Evolutionary conservation across 1,140 invertebrate genomes (phyloP), one percentile per base, ranked within the genome.

Genomic region (Anoplolepis gracilipes): DNA sequence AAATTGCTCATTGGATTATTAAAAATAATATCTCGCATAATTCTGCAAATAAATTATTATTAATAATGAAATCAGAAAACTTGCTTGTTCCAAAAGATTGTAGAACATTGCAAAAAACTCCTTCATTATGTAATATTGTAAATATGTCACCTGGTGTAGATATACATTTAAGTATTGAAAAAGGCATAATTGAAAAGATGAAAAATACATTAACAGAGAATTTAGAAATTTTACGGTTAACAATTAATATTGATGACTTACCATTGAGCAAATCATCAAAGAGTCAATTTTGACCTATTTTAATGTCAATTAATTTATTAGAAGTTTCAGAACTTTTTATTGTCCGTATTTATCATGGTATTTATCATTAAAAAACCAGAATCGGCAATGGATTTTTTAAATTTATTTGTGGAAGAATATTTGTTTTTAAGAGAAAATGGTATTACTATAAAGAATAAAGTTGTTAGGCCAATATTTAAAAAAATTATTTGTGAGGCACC

Each of bases 401-500:
- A 73, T 25, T 11, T 13, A 55, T 73, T 57, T 5, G 11, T 36
- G 0, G 5, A 57, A 55, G 11, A 73, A 57, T 73, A 73, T 57
- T 57, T 73, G 11, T 73, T 55, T 1, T 33, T 73, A 73, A 73
- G 7, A 25, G 25, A 73, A 6, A 7, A 73, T 73, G 30, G n/a
- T 57, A 36, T 73, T 55, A 33, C 25, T 16, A 25, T 73, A 73
- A 73, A 73, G 8, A 36, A 36, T 16, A 73, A 73, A 73, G 11
- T 30, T 30, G 5, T 73, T 5, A 25, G 4, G 25, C 1, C 13
- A 1, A 5, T 3, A 73, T 57, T 72, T 36, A 73, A 36, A 13
- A 73, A 73, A 55, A 73, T 73, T 73, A 73, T 73, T 73, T 73
- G 70, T 57, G 30, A 73, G 13, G 30, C 30, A 73, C 30, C 30